A percentile compares a stretch with the other conserved stretches of the same genome.
These are phyloP conservation scores for Drosophila mercatorum DNA, from an alignment of 2,888 invertebrate genomes.

Conservation along the genomic window DNA sequence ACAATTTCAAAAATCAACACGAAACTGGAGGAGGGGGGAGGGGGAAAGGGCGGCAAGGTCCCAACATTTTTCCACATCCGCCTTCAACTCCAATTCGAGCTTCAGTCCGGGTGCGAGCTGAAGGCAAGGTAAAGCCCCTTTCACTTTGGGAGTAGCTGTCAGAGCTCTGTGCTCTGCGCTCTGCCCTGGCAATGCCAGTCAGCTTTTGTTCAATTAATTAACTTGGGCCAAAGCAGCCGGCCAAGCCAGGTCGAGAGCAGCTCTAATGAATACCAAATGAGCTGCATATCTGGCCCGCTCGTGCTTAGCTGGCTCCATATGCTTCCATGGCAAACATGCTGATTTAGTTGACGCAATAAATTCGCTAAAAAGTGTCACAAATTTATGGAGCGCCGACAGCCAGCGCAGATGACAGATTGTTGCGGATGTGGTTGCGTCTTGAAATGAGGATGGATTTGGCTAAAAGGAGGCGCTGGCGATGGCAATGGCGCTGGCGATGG, in stretches of 20 bases:
- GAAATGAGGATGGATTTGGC: slow-evolving; percentile 17
- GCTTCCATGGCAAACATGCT: slow-evolving; percentile 37
- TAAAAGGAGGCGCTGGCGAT: background rate
- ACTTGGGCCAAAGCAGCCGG: slow-evolving; percentile 55
- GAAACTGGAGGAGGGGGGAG: slow-evolving; percentile 20
- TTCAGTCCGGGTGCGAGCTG: background rate
- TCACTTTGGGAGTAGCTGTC: slow-evolving; percentile 48
- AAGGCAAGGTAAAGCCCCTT: slow-evolving; percentile 47
- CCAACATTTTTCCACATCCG: slow-evolving; percentile 17
- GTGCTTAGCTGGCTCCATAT: slow-evolving; percentile 11
- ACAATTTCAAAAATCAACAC: slow-evolving; percentile 77
- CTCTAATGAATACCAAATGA: slow-evolving; percentile 77
- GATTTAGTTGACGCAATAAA: slow-evolving; percentile 77
- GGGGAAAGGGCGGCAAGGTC: background rate
- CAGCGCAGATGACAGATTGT: slow-evolving; percentile 72
- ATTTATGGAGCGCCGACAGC: slow-evolving; percentile 73
- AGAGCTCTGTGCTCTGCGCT: slow-evolving; percentile 19
- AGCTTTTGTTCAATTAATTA: slow-evolving; percentile 74
- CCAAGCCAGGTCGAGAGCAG: slow-evolving; percentile 36
- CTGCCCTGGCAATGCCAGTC: slow-evolving; percentile 41
- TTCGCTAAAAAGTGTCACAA: slow-evolving; percentile 78
- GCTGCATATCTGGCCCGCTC: slow-evolving; percentile 62
- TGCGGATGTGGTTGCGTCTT: slow-evolving; percentile 35
- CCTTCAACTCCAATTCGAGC: background rate
- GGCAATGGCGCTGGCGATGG: too few species aligned